Evolutionary conservation across 2,113 vertebrate genomes (phyloP).

Genomic region (Melospiza melodia): DNA sequence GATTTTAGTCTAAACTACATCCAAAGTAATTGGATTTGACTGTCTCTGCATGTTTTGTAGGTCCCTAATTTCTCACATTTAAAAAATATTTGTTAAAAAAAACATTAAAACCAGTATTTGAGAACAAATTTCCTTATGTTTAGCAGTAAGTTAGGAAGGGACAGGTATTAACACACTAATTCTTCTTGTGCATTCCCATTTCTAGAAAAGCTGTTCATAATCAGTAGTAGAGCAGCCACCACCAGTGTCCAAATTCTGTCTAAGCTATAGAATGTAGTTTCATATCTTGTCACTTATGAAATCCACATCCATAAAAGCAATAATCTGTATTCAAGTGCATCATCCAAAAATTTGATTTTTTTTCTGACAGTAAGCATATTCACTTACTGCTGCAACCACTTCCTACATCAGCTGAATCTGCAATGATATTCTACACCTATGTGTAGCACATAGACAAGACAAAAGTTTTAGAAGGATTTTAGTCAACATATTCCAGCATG

Average conservation of each 20-base stretch:
- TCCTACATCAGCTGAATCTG: background rate
- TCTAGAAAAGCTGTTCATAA: background rate
- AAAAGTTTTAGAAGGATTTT: background rate
- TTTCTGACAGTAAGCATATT: background rate
- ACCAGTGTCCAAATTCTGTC: background rate
- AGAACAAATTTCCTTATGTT: background rate
- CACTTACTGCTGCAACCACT: background rate
- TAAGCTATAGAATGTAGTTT: background rate
- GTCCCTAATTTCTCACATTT: background rate
- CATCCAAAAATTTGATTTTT: background rate
- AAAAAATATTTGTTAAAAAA: background rate
- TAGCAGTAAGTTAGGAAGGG: background rate
- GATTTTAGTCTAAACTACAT: background rate
- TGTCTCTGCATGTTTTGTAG: background rate
- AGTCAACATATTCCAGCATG: background rate
- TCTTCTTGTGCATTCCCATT: background rate
- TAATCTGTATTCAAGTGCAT: rapidly evolving
- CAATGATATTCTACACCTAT: background rate
- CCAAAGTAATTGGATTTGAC: background rate
- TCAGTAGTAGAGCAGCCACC: background rate
- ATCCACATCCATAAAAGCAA: background rate
- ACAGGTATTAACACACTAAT: background rate
- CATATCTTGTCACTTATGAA: background rate
- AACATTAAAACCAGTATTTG: background rate
- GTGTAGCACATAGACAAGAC: background rate